These are phyloP conservation scores for Leptothorax acervorum DNA, from an alignment of 2,888 invertebrate genomes.

Conservation along the genomic window DNA sequence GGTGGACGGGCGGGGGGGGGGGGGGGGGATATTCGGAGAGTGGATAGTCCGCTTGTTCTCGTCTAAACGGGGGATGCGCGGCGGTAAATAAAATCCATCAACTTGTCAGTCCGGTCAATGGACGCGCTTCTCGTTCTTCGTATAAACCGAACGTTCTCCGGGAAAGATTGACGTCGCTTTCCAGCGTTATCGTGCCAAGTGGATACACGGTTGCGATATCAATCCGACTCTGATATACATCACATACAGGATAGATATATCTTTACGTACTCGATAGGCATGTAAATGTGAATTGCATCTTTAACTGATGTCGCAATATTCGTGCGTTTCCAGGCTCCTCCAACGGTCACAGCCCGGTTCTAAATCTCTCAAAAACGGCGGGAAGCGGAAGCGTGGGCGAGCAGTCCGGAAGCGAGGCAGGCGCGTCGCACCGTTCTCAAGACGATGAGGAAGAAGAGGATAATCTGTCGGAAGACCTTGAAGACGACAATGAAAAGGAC, in stretches of 20 bases:
- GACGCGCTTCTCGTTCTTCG: conserved; percentile 44
- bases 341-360: conserved; percentile 95
- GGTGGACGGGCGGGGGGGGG: conserved; percentile 7
- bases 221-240: conserved; percentile 17
- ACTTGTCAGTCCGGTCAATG: conserved; percentile 75
- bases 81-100: conserved; percentile 84
- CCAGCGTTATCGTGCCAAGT: conserved; percentile 33
- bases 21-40: conserved; percentile 68
- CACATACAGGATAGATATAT: too few species aligned
- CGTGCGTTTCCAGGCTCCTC: conserved; percentile 89
- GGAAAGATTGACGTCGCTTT: conserved; percentile 57
- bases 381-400: conserved; percentile 91
- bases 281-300: not conserved
- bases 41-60: conserved; percentile 70
- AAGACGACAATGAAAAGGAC: conserved; percentile 93
- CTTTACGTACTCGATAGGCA: not conserved
- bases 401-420: conserved; percentile 89
- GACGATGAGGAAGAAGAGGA: conserved; percentile 95
- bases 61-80: conserved; percentile 76
- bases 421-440: conserved; percentile 88
- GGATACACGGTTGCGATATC: conserved; percentile 23
- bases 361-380: conserved; percentile 96
- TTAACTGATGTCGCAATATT: not conserved
- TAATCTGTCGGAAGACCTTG: conserved; percentile 94
- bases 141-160: conserved; percentile 38